Evolutionary conservation across 2,113 vertebrate species (phyloP), one percentile per base, ranked within the genome.

Genomic region (Dipodomys stephensi): DNA sequence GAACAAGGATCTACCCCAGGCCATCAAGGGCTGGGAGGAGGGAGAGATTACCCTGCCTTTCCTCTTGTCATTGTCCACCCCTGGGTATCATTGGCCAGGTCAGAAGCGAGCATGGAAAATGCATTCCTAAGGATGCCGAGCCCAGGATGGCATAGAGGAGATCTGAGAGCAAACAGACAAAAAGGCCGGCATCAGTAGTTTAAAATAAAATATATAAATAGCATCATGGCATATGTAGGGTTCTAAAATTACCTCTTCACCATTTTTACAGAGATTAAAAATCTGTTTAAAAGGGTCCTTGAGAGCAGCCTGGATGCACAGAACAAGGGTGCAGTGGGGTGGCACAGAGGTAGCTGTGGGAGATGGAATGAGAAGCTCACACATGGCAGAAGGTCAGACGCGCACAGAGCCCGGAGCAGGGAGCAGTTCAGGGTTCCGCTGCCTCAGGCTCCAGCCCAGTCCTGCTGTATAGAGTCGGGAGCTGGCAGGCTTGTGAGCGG

Each of bases 181-280:
- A 57, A 74, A 92, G 65, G 39, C 77, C 30, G 46, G 32, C 89
- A 65, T 84, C 19, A 46, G 53, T 35, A 15, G 53, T 88, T 95
- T 86, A 73, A 95, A 96, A 95, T 93, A 87, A 93, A 91, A 88
- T 10, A 92, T 65, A 87, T 74, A 87, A 96, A 96, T 92, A 94
- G 80, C 67, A 46, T 69, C 84, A n/a, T 90, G 88, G 39, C 62
- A 71, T 79, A 67, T 85, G 82, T 49, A 83, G 64, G 64, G 67
- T 49, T 91, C 95, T 94, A 95, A 96, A 95, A 91, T 87, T 78
- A 89, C 74, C 76, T 65, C 46, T 69, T 83, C 53, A 22, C 83
- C 68, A 19, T 83, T 94, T 96, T 93, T 60, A n/a, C 12, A 81
- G 46, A 68, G 83, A 80, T 39, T 32, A n/a, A 67, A 64, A 88